Evolutionary conservation across 2,888 invertebrate genomes (phyloP).

Genomic region (Ecliptopera silaceata): DNA sequence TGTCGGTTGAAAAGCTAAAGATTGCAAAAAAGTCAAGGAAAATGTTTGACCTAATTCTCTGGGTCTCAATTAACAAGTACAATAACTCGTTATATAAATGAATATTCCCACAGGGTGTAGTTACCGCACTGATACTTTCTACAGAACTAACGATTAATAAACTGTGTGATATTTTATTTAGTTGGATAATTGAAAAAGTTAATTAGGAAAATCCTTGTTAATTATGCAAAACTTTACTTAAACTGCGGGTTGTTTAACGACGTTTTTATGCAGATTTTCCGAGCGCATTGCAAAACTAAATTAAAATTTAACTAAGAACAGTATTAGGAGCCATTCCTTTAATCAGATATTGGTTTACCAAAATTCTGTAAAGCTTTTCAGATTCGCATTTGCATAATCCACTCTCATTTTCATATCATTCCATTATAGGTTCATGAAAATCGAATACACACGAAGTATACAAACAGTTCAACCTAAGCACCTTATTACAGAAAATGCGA

Average conservation of each 20-base stretch:
- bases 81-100: conserved; percentile 3
- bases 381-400: too few species aligned
- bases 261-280: too few species aligned
- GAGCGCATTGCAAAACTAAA: too few species aligned
- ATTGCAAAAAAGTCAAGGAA: background rate
- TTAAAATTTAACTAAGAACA: too few species aligned
- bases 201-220: too few species aligned
- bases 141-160: background rate
- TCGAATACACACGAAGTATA: too few species aligned
- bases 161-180: background rate
- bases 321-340: too few species aligned
- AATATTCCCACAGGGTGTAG: conserved; percentile 2
- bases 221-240: too few species aligned
- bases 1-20: too few species aligned
- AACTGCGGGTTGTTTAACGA: too few species aligned
- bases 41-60: conserved; percentile 15
- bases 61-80: conserved; percentile 9
- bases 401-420: background rate
- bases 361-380: too few species aligned
- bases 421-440: background rate
- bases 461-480: background rate
- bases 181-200: background rate
- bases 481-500: background rate
- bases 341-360: too few species aligned
- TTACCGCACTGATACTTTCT: conserved; percentile 6